Evolutionary conservation across 1,140 invertebrate genomes (phyloP).

Genomic region (Eumeta japonica): DNA sequence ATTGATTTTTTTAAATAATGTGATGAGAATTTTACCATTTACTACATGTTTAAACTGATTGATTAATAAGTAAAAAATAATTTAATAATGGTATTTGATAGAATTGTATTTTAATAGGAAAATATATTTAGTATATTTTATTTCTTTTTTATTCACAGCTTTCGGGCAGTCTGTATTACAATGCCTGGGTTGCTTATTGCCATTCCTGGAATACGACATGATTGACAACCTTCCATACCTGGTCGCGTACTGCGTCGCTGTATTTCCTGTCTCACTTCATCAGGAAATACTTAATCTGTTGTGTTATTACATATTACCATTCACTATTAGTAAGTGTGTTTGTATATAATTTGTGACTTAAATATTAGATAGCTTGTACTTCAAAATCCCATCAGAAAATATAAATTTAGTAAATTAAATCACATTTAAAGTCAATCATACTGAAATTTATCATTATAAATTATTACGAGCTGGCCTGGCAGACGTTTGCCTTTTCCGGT

Average conservation of each 20-base stretch:
- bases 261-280: conserved; percentile 86
- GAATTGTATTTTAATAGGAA: background rate
- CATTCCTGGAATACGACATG: conserved; percentile 94
- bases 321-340: conserved; percentile 82
- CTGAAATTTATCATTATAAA: no score
- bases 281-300: conserved; percentile 94
- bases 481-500: no score
- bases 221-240: conserved; percentile 94
- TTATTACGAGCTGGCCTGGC: no score
- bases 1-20: no score
- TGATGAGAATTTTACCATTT: no score
- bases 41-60: no score
- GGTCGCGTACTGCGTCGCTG: conserved; percentile 88
- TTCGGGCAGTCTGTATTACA: conserved; percentile 90
- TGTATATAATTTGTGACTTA: background rate
- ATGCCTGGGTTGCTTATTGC: conserved; percentile 87
- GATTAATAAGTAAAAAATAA: no score
- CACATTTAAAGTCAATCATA: no score
- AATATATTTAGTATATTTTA: background rate
- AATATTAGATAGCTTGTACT: background rate
- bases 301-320: conserved; percentile 94
- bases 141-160: conserved; percentile 60
- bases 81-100: no score
- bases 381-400: no score
- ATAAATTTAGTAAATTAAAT: no score